phyloP scores from a whole-genome alignment of 2,888 invertebrate genomes.

The Epirrita christyi region DNA sequence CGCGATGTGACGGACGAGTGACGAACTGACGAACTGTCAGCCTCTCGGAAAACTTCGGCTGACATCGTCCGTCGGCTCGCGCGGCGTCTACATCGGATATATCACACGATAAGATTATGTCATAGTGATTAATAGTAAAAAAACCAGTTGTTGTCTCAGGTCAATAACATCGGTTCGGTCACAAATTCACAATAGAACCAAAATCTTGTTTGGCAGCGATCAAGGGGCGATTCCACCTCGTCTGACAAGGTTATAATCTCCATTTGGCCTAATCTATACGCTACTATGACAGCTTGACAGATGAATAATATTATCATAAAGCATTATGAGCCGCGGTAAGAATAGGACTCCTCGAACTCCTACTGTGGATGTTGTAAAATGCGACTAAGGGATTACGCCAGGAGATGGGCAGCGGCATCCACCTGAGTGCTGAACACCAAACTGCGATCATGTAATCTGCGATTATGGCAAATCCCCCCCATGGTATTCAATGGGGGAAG shows the following conservation, averaged over 20 bases:
- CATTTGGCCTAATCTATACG: too few relatives aligned
- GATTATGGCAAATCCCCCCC: too few relatives aligned
- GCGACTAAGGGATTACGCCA: too few relatives aligned
- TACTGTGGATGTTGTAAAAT: too few relatives aligned
- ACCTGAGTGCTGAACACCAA: too few relatives aligned
- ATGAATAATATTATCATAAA: slow-evolving; percentile 14
- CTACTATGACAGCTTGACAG: slow-evolving; percentile 29
- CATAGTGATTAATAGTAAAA: slow-evolving; percentile 66
- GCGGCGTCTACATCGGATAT: slow-evolving; percentile 45
- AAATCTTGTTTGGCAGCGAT: slow-evolving; percentile 49
- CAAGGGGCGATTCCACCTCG: slow-evolving; percentile 50
- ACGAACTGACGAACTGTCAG: slow-evolving; percentile 81
- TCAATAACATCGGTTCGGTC: slow-evolving; percentile 64
- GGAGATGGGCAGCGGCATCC: too few relatives aligned
- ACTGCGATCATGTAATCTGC: too few relatives aligned
- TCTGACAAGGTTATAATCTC: too few relatives aligned
- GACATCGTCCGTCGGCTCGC: slow-evolving; percentile 46
- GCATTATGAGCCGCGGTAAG: too few relatives aligned
- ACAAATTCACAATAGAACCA: slow-evolving; percentile 39
- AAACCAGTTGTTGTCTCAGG: slow-evolving; percentile 68
- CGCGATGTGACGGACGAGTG: slow-evolving; percentile 75
- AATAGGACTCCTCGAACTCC: too few relatives aligned
- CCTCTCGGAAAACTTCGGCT: slow-evolving; percentile 65
- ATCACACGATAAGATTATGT: slow-evolving; percentile 69
- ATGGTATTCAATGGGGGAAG: too few relatives aligned